Evolutionary conservation across 2,888 invertebrate genomes (phyloP).

Genomic region (Hymenopus coronatus): DNA sequence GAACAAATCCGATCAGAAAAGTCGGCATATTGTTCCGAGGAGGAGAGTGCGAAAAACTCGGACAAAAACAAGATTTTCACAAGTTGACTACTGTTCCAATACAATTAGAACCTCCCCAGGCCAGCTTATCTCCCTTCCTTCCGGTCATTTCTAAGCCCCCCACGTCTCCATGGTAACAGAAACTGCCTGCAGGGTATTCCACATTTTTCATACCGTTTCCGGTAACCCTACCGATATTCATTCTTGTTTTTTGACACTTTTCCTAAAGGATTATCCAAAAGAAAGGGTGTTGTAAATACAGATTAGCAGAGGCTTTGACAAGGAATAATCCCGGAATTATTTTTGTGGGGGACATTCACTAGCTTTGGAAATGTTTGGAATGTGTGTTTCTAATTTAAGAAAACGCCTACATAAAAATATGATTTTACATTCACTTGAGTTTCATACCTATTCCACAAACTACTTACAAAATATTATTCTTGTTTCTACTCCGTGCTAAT

Average conservation of each 20-base stretch:
- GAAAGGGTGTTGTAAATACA: background rate
- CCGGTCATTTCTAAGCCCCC: background rate
- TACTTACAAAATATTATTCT: no score
- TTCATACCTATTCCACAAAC: no score
- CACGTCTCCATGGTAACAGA: background rate
- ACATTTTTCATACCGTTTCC: background rate
- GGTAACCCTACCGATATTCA: background rate
- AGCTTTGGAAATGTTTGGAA: no score
- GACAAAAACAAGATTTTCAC: background rate
- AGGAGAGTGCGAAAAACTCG: background rate
- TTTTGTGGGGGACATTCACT: no score
- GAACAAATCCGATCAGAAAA: constrained; percentile 16
- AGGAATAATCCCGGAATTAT: background rate
- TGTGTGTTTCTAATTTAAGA: no score
- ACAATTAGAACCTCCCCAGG: background rate
- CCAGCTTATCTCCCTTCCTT: background rate
- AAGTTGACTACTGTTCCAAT: background rate
- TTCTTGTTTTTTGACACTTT: background rate
- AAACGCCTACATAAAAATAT: no score
- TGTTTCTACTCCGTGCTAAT: no score
- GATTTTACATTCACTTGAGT: no score
- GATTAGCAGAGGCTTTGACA: background rate
- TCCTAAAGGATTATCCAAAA: background rate
- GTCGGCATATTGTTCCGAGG: background rate
- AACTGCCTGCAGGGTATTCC: background rate